phyloP scores from a whole-genome alignment of 1,140 invertebrate genomes.

The Melipona quadrifasciata region DNA sequence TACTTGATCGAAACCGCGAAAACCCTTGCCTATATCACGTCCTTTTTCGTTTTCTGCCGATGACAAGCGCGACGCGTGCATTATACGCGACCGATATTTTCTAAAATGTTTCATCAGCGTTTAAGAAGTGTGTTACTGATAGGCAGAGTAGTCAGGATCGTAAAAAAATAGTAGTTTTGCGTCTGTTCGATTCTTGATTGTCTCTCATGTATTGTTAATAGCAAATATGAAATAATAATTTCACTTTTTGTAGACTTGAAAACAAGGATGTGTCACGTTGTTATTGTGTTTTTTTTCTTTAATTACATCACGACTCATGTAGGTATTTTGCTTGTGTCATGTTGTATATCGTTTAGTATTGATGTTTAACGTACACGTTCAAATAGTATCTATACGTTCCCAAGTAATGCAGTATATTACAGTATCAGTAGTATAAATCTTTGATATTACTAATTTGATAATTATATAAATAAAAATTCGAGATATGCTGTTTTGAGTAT shows the following conservation, averaged over 20 bases:
- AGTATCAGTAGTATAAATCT: not conserved
- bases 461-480: not conserved
- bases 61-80: not conserved
- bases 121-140: constrained; percentile 10
- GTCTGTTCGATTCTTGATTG: constrained; percentile 28
- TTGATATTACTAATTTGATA: not conserved
- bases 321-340: not conserved
- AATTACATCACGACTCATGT: constrained; percentile 7
- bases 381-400: not conserved
- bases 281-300: not conserved
- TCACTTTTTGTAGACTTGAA: not conserved
- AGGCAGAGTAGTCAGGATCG: constrained; percentile 26
- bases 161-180: not conserved
- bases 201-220: not conserved
- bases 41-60: not conserved
- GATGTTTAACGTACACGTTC: not conserved
- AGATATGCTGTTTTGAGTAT: not conserved
- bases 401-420: not conserved
- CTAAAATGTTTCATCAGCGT: not conserved
- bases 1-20: not conserved
- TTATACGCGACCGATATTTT: not conserved
- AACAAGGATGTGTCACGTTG: not conserved
- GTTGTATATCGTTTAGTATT: not conserved
- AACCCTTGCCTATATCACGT: not conserved
- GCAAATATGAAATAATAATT: constrained; percentile 16